Percentiles rank a stretch among this genome's conserved stretches.
Evolutionary conservation across 2,888 invertebrate species (phyloP).

Genomic region (Cantharis rufa): DNA sequence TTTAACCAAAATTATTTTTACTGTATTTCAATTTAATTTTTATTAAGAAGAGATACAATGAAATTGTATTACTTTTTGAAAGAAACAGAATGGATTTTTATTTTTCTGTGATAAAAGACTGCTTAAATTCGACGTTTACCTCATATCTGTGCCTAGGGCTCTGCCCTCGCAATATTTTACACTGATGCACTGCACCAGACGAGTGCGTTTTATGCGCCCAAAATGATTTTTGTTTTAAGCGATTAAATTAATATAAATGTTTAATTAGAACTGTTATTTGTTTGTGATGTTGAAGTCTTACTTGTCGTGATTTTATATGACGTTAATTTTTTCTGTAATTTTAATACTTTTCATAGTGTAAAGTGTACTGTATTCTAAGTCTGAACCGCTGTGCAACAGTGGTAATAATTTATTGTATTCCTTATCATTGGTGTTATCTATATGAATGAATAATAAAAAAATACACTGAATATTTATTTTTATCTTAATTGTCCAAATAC

Average conservation of each 20-base stretch:
- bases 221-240: constrained; percentile 7
- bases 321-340: constrained; percentile 38
- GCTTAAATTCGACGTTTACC: constrained; percentile 51
- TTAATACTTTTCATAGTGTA: constrained; percentile 42
- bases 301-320: constrained; percentile 41
- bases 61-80: constrained; percentile 2
- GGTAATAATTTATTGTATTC: constrained; percentile 53
- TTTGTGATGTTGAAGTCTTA: constrained; percentile 27
- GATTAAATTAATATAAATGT: constrained; percentile 14
- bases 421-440: constrained; percentile 48
- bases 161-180: constrained; percentile 48
- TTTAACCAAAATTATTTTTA: constrained; percentile 9
- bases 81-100: constrained; percentile 38
- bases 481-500: neutral
- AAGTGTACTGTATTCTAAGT: constrained; percentile 54
- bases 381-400: constrained; percentile 47
- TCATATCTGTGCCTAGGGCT: constrained; percentile 57
- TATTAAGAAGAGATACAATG: constrained; percentile 7
- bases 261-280: constrained; percentile 24
- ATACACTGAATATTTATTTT: neutral
- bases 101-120: constrained; percentile 56
- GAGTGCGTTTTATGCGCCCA: constrained; percentile 14
- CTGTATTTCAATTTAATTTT: constrained; percentile 6
- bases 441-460: constrained; percentile 28
- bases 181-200: constrained; percentile 23